Evolutionary conservation across 2,797 vertebrate genomes (phyloP).

Genomic region (Acanthurus lineatus): DNA sequence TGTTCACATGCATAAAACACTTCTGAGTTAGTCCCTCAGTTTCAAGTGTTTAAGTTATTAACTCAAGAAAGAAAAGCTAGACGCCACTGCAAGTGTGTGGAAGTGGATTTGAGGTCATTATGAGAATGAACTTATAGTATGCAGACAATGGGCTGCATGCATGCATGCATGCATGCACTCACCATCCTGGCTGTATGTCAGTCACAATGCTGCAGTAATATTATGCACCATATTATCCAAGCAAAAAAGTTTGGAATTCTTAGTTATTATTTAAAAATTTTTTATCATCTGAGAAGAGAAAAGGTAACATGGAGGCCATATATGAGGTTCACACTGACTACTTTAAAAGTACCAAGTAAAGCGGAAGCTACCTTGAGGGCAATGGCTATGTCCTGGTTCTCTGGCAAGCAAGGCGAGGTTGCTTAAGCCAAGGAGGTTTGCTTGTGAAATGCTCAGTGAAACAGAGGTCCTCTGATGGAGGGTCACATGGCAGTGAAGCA

Average conservation of each 20-base stretch:
- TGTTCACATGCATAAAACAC: not conserved
- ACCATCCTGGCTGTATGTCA: not conserved
- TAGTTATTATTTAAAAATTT: not conserved
- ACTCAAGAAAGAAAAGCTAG: not conserved
- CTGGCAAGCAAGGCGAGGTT: not conserved
- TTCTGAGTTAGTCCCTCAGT: not conserved
- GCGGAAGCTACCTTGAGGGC: not conserved
- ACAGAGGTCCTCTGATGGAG: conserved; percentile 6
- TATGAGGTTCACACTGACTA: not conserved
- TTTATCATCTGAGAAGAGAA: not conserved
- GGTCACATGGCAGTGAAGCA: not conserved
- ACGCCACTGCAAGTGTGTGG: conserved; percentile 1
- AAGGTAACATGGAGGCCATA: conserved; percentile 1
- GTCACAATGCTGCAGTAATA: no score
- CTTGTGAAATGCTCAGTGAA: conserved; percentile 4
- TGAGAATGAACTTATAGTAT: not conserved
- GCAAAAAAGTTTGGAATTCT: not conserved
- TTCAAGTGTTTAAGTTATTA: conserved; percentile 16
- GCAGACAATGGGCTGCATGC: no score
- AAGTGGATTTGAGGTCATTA: conserved; percentile 11
- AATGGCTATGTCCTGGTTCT: not conserved
- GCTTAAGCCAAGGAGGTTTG: not conserved
- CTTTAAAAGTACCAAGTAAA: not conserved
- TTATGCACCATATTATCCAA: no score
- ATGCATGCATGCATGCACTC: not conserved